Conservation (phyloP, 2,113 vertebrate genomes). For the Lophochroa leadbeateri region DNA sequence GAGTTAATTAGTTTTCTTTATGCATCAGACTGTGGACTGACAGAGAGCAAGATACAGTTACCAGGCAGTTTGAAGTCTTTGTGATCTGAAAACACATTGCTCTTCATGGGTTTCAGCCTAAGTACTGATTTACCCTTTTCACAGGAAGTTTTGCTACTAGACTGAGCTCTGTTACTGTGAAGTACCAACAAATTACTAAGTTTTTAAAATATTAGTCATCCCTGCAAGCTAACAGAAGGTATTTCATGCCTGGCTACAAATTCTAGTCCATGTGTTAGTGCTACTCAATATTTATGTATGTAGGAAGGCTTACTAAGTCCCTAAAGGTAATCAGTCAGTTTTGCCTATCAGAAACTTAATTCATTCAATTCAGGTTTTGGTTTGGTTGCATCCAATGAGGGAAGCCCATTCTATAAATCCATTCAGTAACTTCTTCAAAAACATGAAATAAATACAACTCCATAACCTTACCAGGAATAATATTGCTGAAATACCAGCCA, state of each 20-base stretch:
- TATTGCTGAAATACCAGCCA: constrained; percentile 79
- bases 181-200: background rate
- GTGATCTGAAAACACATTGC: background rate
- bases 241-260: background rate
- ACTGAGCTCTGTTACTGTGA: background rate
- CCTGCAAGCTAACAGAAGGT: background rate
- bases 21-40: background rate
- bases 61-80: fast-evolving
- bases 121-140: background rate
- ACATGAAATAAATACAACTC: background rate
- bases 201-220: background rate
- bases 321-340: background rate
- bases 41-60: background rate
- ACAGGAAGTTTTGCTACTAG: background rate
- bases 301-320: background rate
- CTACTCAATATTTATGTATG: background rate
- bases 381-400: background rate
- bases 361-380: background rate
- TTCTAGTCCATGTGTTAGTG: background rate
- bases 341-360: background rate
- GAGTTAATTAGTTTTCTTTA: background rate
- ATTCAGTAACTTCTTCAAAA: background rate
- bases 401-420: background rate
- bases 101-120: background rate
- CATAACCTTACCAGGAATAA: constrained; percentile 72